These are phyloP conservation scores for Brachionichthys hirsutus DNA, from an alignment of 2,113 vertebrate genomes.

Conservation along the genomic window DNA sequence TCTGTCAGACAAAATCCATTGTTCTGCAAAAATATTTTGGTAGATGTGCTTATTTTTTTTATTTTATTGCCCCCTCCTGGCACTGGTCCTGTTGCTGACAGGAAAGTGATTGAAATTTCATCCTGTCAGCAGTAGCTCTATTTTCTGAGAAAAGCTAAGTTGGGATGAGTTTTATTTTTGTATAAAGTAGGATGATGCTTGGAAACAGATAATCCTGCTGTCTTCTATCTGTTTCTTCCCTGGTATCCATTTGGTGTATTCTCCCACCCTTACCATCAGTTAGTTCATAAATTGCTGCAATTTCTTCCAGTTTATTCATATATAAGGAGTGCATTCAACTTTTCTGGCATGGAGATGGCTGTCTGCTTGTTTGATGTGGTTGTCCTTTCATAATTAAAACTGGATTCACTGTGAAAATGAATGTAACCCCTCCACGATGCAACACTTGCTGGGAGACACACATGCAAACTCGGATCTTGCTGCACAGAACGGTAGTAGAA, in stretches of 20 bases:
- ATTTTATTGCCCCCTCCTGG: slow-evolving; percentile 20
- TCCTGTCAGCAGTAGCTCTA: slow-evolving; percentile 19
- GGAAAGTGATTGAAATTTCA: slow-evolving; percentile 22
- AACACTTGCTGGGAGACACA: not conserved
- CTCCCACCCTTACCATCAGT: not conserved
- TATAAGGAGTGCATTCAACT: not conserved
- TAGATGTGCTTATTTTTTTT: slow-evolving; percentile 25
- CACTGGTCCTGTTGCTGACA: slow-evolving; percentile 1
- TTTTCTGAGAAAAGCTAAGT: slow-evolving; percentile 11
- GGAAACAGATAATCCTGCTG: slow-evolving; percentile 7
- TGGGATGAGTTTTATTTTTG: slow-evolving; percentile 15
- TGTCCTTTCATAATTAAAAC: slow-evolving; percentile 1
- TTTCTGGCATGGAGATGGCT: not conserved
- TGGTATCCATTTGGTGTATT: not conserved
- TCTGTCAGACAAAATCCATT: slow-evolving; percentile 19
- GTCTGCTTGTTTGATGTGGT: not conserved
- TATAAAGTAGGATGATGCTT: slow-evolving; percentile 8
- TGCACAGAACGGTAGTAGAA: too few species aligned
- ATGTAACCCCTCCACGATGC: not conserved
- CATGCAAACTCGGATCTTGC: not conserved
- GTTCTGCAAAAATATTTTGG: slow-evolving; percentile 19
- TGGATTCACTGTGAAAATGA: not conserved
- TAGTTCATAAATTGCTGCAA: not conserved
- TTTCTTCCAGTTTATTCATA: not conserved
- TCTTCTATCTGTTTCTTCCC: slow-evolving; percentile 1